Evolutionary conservation across 2,888 invertebrate species (phyloP), one percentile per base, ranked within the genome.

Genomic region (Eilema caniola): DNA sequence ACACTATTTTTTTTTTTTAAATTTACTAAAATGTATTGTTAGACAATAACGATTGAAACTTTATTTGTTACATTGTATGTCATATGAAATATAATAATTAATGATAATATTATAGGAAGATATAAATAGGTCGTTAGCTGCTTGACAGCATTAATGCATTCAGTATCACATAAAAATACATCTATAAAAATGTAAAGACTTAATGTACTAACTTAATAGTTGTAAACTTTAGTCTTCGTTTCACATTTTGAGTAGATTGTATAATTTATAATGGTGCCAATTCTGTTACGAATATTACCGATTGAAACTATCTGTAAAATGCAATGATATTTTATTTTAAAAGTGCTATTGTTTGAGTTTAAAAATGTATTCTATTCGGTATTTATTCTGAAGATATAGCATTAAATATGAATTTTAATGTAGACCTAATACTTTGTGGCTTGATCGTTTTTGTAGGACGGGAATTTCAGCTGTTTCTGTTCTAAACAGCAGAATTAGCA

Each of bases 41-140:
- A 41, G 20, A 63, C 47, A 63, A 63, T 63, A 25, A 47, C 63
- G 25, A 63, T 25, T 53, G 28, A 53, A 63, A 47, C 2, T 16
- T 47, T 11, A 2, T 25, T 10, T 47, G 24, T 63, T 47, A 63
- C 25, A 28, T n/a, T n/a, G 28, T 28, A 64, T 25, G 25, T 25
- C 47, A 20, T 12, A 28, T n/a, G 12, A 64, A 64, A 64, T 47
- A 47, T 53, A 41, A 10, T 41, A 41, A 16, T 41, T n/a, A 47
- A 28, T 8, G 28, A 64, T 24, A 47, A 11, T n/a, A 7, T 20
- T 53, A 41, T 41, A 41, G 41, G 41, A 41, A 41, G 41, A 41
- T 41, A 3, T 41, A 53, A 10, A 20, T 47, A 47, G 47, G 16
- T 53, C n/a, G n/a, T n/a, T n/a, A 53, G n/a, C 24, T 62, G 20